These are phyloP conservation scores for Corythaixoides concolor DNA, from an alignment of 2,113 vertebrate species.

Conservation along the genomic window DNA sequence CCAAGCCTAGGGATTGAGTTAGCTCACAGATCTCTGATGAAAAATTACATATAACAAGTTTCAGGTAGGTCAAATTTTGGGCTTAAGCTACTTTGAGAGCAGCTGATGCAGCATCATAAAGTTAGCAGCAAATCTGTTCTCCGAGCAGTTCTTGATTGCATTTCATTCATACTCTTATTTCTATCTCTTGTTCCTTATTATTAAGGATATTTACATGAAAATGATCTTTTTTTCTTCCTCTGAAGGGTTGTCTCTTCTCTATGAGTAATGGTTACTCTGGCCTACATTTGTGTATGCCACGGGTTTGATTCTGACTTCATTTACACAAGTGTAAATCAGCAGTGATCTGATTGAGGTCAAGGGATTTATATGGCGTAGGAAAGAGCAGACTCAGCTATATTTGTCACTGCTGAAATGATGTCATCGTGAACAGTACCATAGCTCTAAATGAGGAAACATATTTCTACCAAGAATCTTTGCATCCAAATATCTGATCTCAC, in stretches of 20 bases:
- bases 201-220: conserved; percentile 64
- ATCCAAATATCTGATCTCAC: background rate
- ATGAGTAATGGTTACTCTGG: conserved; percentile 60
- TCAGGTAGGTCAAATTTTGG: conserved; percentile 54
- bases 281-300: conserved; percentile 43
- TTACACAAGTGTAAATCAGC: conserved; percentile 55
- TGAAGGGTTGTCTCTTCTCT: conserved; percentile 54
- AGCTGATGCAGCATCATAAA: conserved; percentile 37
- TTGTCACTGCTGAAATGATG: conserved; percentile 52
- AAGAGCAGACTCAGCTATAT: conserved; percentile 58
- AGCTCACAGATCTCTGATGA: conserved; percentile 17
- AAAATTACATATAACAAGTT: conserved; percentile 28
- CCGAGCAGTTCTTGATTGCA: conserved; percentile 49
- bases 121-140: conserved; percentile 54
- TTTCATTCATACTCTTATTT: conserved; percentile 62
- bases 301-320: conserved; percentile 56
- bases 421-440: conserved; percentile 20
- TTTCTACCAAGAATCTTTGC: conserved; percentile 31
- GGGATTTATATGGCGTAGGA: conserved; percentile 40
- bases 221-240: conserved; percentile 48
- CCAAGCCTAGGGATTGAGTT: background rate
- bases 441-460: conserved; percentile 40
- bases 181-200: conserved; percentile 61
- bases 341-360: conserved; percentile 58
- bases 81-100: conserved; percentile 31